phyloP scores from a whole-genome alignment of 2,113 vertebrate genomes.

The Hippocampus barbouri region DNA sequence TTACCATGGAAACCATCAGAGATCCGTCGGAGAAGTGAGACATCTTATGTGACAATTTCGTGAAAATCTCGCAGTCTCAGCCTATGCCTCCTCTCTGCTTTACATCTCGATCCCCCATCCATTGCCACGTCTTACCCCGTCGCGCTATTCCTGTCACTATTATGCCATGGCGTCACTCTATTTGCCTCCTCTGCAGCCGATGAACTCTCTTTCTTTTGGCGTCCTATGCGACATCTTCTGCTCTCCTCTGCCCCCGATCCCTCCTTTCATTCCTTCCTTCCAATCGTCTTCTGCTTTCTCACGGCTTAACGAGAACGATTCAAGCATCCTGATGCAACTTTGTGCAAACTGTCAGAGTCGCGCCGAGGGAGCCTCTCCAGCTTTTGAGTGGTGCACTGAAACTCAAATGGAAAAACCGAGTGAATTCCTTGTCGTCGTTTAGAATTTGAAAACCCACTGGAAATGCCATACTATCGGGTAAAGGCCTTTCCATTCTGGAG shows the following conservation, averaged over 20 bases:
- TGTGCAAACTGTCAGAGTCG: constrained; percentile 56
- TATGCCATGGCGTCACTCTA: not conserved
- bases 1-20: constrained; percentile 68
- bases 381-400: constrained; percentile 30
- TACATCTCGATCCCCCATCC: constrained; percentile 15
- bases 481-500: not conserved
- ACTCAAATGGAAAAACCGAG: constrained; percentile 42
- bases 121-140: constrained; percentile 10
- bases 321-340: constrained; percentile 59
- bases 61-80: constrained; percentile 18
- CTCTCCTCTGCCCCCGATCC: not conserved
- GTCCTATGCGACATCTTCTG: not conserved
- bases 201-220: constrained; percentile 5
- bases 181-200: constrained; percentile 4
- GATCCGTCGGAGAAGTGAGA: constrained; percentile 53
- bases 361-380: constrained; percentile 36
- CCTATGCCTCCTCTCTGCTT: constrained; percentile 21
- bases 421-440: constrained; percentile 19
- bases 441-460: constrained; percentile 3
- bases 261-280: constrained; percentile 26
- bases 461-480: not conserved
- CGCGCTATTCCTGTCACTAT: constrained; percentile 2
- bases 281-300: constrained; percentile 28
- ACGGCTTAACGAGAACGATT: constrained; percentile 46
- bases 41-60: constrained; percentile 59